A percentile compares a stretch with the other conserved stretches of the same genome.
Conservation (phyloP, 2,113 vertebrate species). For the Vanacampus margaritifer region DNA sequence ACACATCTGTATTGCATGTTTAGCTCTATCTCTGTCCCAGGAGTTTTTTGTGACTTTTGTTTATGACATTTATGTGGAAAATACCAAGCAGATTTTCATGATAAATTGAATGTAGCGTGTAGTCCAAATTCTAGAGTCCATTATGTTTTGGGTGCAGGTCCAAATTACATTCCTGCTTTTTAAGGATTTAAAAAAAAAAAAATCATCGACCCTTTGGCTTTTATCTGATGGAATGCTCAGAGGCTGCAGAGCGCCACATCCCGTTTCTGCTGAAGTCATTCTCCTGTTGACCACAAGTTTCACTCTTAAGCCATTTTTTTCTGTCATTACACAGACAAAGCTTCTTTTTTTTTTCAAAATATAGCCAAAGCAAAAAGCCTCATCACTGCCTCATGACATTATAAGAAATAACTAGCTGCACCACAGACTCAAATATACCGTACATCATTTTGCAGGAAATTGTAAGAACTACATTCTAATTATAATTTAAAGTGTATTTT, state of each 20-base stretch:
- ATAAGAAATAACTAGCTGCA: not conserved
- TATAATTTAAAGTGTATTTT: too few relatives aligned
- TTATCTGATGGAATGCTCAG: slow-evolving; percentile 5
- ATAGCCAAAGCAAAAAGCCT: not conserved
- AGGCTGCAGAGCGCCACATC: not conserved
- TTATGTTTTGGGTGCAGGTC: not conserved
- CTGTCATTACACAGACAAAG: not conserved
- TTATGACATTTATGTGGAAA: not conserved
- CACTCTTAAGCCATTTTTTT: not conserved
- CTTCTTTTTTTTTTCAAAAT: not conserved
- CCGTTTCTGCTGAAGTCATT: slow-evolving; percentile 8
- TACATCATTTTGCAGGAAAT: not conserved
- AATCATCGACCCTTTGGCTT: not conserved
- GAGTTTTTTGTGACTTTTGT: not conserved
- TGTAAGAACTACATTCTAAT: not conserved
- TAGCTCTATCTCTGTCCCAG: not conserved
- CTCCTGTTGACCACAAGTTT: slow-evolving; percentile 1
- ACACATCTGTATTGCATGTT: slow-evolving; percentile 1
- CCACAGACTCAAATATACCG: not conserved
- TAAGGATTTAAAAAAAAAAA: too few relatives aligned
- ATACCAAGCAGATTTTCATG: not conserved
- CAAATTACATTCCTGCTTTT: not conserved
- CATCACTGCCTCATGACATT: not conserved
- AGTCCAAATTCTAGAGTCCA: not conserved
- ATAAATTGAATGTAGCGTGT: not conserved